Base-by-base conservation (phyloP, 2,797 vertebrate genomes). In the Cossypha heuglini region DNA sequence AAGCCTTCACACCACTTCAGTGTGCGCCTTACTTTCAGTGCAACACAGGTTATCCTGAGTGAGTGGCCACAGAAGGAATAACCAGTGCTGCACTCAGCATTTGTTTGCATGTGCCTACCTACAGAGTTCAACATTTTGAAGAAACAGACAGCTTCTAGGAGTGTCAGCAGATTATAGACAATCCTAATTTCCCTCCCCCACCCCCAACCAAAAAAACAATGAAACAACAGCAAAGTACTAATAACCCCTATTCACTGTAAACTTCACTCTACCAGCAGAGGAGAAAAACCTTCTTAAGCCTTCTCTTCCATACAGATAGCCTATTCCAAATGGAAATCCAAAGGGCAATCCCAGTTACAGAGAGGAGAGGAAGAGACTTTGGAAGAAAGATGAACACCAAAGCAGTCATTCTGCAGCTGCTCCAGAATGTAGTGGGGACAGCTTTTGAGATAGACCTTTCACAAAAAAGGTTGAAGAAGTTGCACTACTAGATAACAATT, bases 41-140 rank as follows among this genome's bases (percentile, higher is more conserved):
- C 4, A 0, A 21, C 4, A 29, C 33, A 29, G 61, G 28, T 18
- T 18, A 57, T 42, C 33, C 38, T 0, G 3, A 62, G 40, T 1
- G 21, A 42, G 59, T 0, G 3, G 52, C 75, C 35, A 37, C 46
- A 35, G 48, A 20, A 66, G 37, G 57, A 89, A 15, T 1, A 77
- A 64, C 31, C 25, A 59, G 40, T 7, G 21, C 67, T 33, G 51
- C 1, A 1, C 35, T 73, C 63, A 52, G 64, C 10, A 16, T 69
- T 73, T 8, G 1, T 42, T 48, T 73, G 49, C 18, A 48, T 5
- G 17, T 29, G 35, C n/a, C 51, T 19, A 1, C 13, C 38, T 26
- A 45, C 13, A 2, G 9, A 90, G 45, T 2, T 68, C 52, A 58
- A 48, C 37, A 17, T 40, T 63, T 4, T 52, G 64, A 68, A 29